Base-by-base conservation (phyloP, 2,888 invertebrate species). In the Philaethria dido region DNA sequence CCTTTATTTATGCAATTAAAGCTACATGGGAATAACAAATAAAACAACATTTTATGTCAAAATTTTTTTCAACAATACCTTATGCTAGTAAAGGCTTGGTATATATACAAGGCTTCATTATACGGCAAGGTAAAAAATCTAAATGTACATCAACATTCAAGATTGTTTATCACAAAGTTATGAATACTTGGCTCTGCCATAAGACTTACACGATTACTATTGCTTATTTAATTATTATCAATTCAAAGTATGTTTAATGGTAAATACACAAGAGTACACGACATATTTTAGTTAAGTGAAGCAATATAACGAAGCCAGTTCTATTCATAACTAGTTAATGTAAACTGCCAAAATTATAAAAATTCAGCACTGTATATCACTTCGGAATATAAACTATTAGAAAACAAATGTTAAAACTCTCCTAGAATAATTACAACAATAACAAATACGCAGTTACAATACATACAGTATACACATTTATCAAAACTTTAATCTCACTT, bases 101-200 rank as follows among this genome's bases (percentile, higher is more conserved):
- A 87, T 92, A 92, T 92, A 87, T 92, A 92, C 92, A 92, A 87
- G 91, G 91, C 89, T 89, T 89, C 80, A 89, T 88, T 87, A 89
- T 80, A 85, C 87, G 90, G 90, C 90, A 91, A 90, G 91, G 90
- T 91, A 91, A 87, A 90, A 89, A 92, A 87, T 85, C 84, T 82
- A 86, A 76, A 80, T 81, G 48, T 86, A 85, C 76, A 82, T 81
- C 81, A 77, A 86, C 83, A 85, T 36, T 62, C 66, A 61, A 64
- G 62, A 64, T 64, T 55, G 62, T 81, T 78, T 88, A 87, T 89
- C 86, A 88, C 87, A 79, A 78, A 71, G 66, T 76, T 80, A 79
- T 80, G 78, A 82, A 85, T 85, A 86, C 85, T 84, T 87, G 84
- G 80, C 84, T 88, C 80, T 82, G 80, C 79, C 82, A 80, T 66